Evolutionary conservation across 92 coral and sea anemone genomes (phyloP).

Genomic region (Muricea muricata): DNA sequence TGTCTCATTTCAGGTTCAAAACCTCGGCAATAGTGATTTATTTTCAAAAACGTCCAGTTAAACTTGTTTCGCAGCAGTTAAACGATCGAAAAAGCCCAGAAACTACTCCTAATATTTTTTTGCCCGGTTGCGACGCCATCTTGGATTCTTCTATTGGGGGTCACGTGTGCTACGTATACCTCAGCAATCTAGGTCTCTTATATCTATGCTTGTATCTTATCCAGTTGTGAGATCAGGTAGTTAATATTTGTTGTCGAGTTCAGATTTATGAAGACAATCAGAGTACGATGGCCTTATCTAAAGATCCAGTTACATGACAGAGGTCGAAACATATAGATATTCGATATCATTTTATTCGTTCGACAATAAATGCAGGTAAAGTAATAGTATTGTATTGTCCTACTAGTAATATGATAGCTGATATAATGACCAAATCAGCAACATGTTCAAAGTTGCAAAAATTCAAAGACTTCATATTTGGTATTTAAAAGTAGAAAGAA

Average conservation of each 20-base stretch:
- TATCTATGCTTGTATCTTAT: no score
- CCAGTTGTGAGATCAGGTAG: constrained; percentile 7
- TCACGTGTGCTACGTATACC: no score
- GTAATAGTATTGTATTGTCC: constrained; percentile 37
- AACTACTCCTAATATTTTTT: no score
- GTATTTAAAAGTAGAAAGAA: not conserved
- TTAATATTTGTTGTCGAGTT: not conserved
- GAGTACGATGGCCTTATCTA: constrained; percentile 27
- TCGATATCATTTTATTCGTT: constrained; percentile 26
- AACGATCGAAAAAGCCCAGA: no score
- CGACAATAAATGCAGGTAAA: not conserved
- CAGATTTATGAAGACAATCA: constrained; percentile 25
- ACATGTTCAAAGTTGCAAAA: constrained; percentile 20
- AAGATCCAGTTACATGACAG: constrained; percentile 10
- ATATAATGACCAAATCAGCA: constrained; percentile 27
- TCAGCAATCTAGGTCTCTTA: no score
- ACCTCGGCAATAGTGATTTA: no score
- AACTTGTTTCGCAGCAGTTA: no score
- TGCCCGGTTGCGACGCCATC: no score
- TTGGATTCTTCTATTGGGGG: no score
- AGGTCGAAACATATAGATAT: constrained; percentile 34
- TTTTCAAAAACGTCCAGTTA: no score
- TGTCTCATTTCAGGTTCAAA: no score
- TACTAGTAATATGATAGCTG: constrained; percentile 37
- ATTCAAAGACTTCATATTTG: constrained; percentile 36